Percentiles rank a stretch among this genome's conserved stretches.
These are phyloP conservation scores for Aleadryas rufinucha DNA, from an alignment of 2,113 vertebrate species.

Conservation along the genomic window DNA sequence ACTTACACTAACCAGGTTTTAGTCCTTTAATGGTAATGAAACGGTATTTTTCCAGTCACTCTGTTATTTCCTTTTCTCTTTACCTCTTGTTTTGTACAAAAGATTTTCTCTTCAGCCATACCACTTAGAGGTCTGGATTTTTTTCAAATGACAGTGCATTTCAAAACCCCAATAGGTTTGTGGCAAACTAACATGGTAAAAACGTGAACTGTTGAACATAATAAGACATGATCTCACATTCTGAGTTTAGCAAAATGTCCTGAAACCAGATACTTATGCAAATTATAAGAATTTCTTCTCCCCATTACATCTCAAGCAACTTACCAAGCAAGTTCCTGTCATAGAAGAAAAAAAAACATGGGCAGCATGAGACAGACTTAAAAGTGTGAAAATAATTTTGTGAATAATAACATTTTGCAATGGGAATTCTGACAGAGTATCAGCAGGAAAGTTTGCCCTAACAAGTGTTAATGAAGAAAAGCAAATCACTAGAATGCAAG, in stretches of 20 bases:
- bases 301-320: conserved; percentile 70
- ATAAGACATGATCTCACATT: conserved; percentile 67
- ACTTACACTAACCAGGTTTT: conserved; percentile 30
- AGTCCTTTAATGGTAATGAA: conserved; percentile 67
- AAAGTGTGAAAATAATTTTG: neutral
- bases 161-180: conserved; percentile 48
- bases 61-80: conserved; percentile 70
- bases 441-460: neutral
- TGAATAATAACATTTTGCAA: conserved; percentile 7
- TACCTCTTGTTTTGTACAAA: conserved; percentile 62
- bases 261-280: conserved; percentile 77
- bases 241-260: conserved; percentile 67
- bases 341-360: conserved; percentile 9
- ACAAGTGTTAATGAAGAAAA: neutral
- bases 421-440: neutral
- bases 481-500: neutral
- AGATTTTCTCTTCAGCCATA: conserved; percentile 47
- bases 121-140: conserved; percentile 38
- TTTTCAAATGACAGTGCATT: conserved; percentile 46
- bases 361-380: neutral
- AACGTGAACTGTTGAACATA: conserved; percentile 69
- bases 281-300: conserved; percentile 73
- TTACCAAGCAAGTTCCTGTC: conserved; percentile 62
- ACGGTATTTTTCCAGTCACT: conserved; percentile 64
- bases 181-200: conserved; percentile 64